Conservation (phyloP, 1,140 invertebrate species). For the Druon quercuslanigerum region DNA sequence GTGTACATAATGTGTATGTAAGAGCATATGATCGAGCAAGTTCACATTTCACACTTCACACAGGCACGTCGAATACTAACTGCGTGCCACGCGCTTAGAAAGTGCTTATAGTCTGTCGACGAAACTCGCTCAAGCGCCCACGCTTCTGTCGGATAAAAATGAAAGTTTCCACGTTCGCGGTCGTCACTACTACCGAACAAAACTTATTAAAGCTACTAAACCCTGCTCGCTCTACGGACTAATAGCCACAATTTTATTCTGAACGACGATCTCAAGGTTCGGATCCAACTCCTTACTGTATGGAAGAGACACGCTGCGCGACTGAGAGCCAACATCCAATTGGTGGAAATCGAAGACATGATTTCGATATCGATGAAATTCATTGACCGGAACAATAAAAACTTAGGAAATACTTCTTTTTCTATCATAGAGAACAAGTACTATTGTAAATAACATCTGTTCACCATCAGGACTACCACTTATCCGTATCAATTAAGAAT, state of each 20-base stretch:
- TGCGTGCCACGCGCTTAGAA: constrained; percentile 42
- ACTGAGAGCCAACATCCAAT: not conserved
- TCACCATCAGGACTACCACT: no score
- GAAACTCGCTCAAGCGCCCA: constrained; percentile 48
- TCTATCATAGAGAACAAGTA: not conserved
- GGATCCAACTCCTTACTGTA: not conserved
- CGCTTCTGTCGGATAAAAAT: constrained; percentile 44
- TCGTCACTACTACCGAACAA: not conserved
- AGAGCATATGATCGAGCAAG: constrained; percentile 19
- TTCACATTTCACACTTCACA: not conserved
- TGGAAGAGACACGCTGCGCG: not conserved
- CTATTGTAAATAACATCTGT: no score
- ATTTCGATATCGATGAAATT: not conserved
- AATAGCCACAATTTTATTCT: not conserved
- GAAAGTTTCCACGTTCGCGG: constrained; percentile 38
- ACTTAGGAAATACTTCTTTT: not conserved
- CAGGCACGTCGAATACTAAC: constrained; percentile 40
- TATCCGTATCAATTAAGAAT: no score
- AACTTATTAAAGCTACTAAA: not conserved
- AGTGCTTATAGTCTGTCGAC: constrained; percentile 35
- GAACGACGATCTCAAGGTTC: not conserved
- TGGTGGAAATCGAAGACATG: not conserved
- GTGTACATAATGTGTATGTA: not conserved
- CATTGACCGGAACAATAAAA: not conserved
- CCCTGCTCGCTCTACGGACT: no score